Base-by-base conservation (phyloP, 2,888 invertebrate genomes). In the Athalia cordata region DNA sequence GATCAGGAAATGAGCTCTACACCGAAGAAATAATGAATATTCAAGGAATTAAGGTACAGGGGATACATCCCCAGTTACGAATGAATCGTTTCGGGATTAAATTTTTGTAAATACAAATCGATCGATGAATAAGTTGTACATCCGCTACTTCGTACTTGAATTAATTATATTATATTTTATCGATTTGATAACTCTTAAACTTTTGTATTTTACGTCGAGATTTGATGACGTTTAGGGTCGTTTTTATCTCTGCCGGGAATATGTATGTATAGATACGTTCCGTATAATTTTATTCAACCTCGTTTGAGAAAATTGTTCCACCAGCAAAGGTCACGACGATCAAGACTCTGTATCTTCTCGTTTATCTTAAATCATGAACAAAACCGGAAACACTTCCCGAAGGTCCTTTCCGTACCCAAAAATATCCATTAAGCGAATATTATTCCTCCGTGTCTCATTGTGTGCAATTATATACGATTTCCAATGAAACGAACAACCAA, bases 401-500 rank as follows among this genome's bases (percentile, higher is more conserved):
- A n/a, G 62, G 75, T 75, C 75, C 75, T 61, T 75, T 75, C 75
- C 75, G 75, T 61, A 75, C 75, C 75, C 75, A 62, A 64, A 64
- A 75, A 62, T 75, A 75, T 45, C 75, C 62, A 75, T 75, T 64
- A 75, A 50, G 62, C 62, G 45, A 43, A 64, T 61, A 75, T 64
- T 52, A 64, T 75, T 64, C 29, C 75, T 62, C 75, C 64, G 13
- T 52, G 62, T 72, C 72, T 72, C 72, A 59, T 72, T 72, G 59
- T 59, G 15, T 47, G 47, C 43, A 15, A 45, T 72, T 72, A 72
- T 59, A 57, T 59, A 72, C 47, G 47, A 72, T 72, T 72, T 57
- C 59, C 59, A 72, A 72, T 72, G 59, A 72, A 72, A 72, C 59
- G 45, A 55, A 52, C 50, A 52, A 68, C 15, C 68, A 11, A 68